These are phyloP conservation scores for Loris lydekkerianus DNA, from an alignment of 2,797 vertebrate species.

Conservation along the genomic window DNA sequence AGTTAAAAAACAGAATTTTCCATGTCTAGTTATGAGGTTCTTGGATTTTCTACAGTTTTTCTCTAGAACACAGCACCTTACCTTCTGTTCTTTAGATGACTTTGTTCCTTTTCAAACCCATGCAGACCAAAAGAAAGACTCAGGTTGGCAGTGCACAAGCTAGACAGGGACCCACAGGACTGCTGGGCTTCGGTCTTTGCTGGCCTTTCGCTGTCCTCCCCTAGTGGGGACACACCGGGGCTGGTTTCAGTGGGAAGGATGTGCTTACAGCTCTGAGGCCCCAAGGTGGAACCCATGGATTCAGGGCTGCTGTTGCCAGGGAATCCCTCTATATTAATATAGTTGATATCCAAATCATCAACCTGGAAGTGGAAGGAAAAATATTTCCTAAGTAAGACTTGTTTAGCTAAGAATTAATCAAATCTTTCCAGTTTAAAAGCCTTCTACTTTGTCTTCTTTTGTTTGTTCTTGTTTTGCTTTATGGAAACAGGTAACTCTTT, in stretches of 20 bases:
- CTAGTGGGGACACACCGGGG: neutral
- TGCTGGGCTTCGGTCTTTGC: neutral
- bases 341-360: slow-evolving; percentile 86
- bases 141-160: slow-evolving; percentile 83
- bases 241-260: slow-evolving; percentile 71
- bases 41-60: neutral
- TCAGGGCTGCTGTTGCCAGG: slow-evolving; percentile 87
- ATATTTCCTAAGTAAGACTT: slow-evolving; percentile 37
- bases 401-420: slow-evolving; percentile 24
- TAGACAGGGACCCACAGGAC: slow-evolving; percentile 80
- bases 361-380: slow-evolving; percentile 85
- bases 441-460: neutral
- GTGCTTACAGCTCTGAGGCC: slow-evolving; percentile 80
- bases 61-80: slow-evolving; percentile 82
- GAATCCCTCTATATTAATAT: slow-evolving; percentile 83
- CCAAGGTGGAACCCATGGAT: slow-evolving; percentile 77
- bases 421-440: neutral
- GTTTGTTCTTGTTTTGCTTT: slow-evolving; percentile 15
- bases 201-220: slow-evolving; percentile 69
- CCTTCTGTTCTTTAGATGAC: slow-evolving; percentile 93
- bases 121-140: slow-evolving; percentile 83
- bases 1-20: slow-evolving; percentile 8
- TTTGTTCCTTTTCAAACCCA: slow-evolving; percentile 84
- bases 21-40: neutral
- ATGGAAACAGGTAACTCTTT: slow-evolving; percentile 43